Percentiles rank a stretch among this genome's conserved stretches.
These are phyloP conservation scores for Tupaia chinensis DNA, from an alignment of 2,113 vertebrate genomes.

Conservation along the genomic window DNA sequence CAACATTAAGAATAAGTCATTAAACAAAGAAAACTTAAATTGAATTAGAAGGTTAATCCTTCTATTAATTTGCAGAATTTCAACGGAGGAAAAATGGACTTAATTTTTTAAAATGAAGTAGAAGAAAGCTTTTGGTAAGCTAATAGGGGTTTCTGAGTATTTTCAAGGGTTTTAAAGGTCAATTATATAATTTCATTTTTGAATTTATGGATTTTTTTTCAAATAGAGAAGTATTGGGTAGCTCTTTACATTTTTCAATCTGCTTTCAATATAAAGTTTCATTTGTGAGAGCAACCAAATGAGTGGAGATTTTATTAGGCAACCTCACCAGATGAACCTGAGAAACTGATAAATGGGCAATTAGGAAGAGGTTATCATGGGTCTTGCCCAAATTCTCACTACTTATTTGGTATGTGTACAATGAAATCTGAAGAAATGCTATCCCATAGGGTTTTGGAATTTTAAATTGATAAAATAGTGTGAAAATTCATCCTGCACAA, in stretches of 20 bases:
- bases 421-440: not conserved
- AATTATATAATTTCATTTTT: slow-evolving; percentile 46
- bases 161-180: not conserved
- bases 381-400: not conserved
- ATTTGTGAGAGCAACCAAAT: not conserved
- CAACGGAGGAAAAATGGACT: slow-evolving; percentile 22
- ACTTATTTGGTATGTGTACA: not conserved
- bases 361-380: not conserved
- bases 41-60: slow-evolving; percentile 63
- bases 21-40: slow-evolving; percentile 51
- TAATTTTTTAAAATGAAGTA: not conserved
- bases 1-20: slow-evolving; percentile 53
- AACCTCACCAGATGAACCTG: not conserved
- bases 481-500: slow-evolving; percentile 19
- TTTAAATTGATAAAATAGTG: not conserved
- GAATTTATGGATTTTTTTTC: slow-evolving; percentile 22
- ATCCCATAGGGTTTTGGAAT: not conserved
- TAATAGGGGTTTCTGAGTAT: not conserved
- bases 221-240: slow-evolving; percentile 36
- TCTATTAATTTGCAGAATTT: slow-evolving; percentile 61
- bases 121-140: not conserved
- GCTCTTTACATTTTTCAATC: slow-evolving; percentile 34
- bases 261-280: slow-evolving; percentile 24
- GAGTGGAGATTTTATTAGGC: not conserved
- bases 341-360: slow-evolving; percentile 15